A percentile compares a stretch with the other conserved stretches of the same genome.
Conservation (phyloP, 1,140 invertebrate genomes). For the Armadillidium nasatum region DNA sequence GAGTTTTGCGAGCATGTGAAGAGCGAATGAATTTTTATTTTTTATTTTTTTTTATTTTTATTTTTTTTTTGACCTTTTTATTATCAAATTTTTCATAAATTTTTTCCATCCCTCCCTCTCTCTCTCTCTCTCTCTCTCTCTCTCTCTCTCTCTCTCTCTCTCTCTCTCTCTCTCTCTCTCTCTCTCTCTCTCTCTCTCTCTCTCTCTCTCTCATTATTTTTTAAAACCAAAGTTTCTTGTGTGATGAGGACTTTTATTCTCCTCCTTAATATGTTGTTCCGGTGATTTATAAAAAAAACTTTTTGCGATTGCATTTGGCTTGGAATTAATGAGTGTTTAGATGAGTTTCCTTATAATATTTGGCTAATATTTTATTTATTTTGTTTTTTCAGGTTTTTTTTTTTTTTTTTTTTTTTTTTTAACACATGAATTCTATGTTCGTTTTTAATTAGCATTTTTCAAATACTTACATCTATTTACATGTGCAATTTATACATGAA, state of each 20-base stretch:
- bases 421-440: too few relatives aligned
- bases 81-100: conserved; percentile 28
- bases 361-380: neutral
- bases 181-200: conserved; percentile 24
- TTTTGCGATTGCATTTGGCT: neutral
- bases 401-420: too few relatives aligned
- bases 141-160: conserved; percentile 24
- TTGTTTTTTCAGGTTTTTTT: too few relatives aligned
- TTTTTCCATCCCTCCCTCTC: conserved; percentile 12
- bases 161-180: conserved; percentile 24
- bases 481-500: too few relatives aligned
- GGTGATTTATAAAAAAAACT: conserved; percentile 7
- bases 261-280: neutral
- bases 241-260: neutral
- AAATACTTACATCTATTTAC: too few relatives aligned
- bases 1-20: conserved; percentile 29
- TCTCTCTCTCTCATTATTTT: conserved; percentile 19
- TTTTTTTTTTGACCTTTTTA: conserved; percentile 21
- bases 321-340: conserved; percentile 4
- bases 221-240: neutral
- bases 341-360: neutral
- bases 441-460: too few relatives aligned
- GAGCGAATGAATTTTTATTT: conserved; percentile 26
- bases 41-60: too few relatives aligned
- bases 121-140: conserved; percentile 24